Evolutionary conservation across 2,888 invertebrate genomes (phyloP).

Genomic region (Xylophagus ater): DNA sequence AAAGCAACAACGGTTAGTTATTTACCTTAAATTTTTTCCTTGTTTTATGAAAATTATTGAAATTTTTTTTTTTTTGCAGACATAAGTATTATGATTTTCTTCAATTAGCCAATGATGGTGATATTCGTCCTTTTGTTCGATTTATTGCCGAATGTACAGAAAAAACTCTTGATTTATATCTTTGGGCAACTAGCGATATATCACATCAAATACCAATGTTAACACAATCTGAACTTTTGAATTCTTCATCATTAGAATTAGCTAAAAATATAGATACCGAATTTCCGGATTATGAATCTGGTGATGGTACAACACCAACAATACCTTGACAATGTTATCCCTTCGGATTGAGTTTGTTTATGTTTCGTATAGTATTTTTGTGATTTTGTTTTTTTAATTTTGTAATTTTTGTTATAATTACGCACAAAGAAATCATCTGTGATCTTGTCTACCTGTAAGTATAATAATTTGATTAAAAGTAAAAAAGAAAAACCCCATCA

Average conservation of each 20-base stretch:
- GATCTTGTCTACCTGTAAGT: constrained; percentile 14
- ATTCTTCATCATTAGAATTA: constrained; percentile 11
- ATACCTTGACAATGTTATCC: no score
- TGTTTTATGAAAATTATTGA: not conserved
- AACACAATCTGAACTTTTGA: constrained; percentile 31
- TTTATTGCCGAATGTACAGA: constrained; percentile 92
- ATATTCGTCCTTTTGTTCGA: constrained; percentile 88
- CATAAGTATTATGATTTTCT: constrained; percentile 80
- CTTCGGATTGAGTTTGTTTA: no score
- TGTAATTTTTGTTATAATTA: no score
- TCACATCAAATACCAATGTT: constrained; percentile 56
- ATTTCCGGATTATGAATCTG: constrained; percentile 3
- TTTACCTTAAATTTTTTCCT: not conserved
- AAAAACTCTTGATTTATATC: constrained; percentile 73
- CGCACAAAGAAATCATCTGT: constrained; percentile 17
- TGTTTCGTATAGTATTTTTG: no score
- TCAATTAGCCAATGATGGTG: constrained; percentile 86
- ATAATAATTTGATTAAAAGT: no score
- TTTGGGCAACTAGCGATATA: constrained; percentile 71
- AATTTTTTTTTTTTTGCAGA: constrained; percentile 27
- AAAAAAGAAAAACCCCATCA: no score
- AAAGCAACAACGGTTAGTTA: constrained; percentile 57
- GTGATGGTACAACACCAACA: not conserved
- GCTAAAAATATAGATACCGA: constrained; percentile 10
- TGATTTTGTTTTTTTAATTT: no score